These are phyloP conservation scores for Rhinolophus sinicus DNA, from an alignment of 2,113 vertebrate species.

Conservation along the genomic window DNA sequence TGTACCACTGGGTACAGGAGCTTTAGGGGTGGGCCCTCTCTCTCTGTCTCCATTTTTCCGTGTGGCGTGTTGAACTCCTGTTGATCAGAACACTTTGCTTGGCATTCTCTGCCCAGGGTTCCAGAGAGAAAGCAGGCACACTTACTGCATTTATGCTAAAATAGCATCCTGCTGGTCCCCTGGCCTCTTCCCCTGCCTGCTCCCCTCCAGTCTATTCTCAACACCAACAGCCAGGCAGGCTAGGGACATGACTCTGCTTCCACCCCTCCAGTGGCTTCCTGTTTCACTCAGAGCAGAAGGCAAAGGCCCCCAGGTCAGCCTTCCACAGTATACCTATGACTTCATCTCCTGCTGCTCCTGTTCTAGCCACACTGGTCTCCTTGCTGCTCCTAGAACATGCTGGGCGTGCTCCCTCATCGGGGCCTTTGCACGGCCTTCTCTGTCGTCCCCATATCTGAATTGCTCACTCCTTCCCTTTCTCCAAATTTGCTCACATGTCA, in stretches of 20 bases:
- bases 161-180: background rate
- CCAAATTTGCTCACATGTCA: background rate
- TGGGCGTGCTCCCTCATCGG: background rate
- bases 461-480: background rate
- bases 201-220: background rate
- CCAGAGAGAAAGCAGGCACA: background rate
- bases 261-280: background rate
- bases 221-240: background rate
- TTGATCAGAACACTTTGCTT: background rate
- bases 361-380: background rate
- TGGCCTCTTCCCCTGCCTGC: background rate
- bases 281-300: background rate
- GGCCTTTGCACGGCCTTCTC: background rate
- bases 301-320: background rate
- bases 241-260: background rate
- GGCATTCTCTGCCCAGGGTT: background rate
- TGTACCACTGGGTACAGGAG: background rate
- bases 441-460: background rate
- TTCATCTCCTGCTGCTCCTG: background rate
- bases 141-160: background rate
- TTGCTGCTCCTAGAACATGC: background rate
- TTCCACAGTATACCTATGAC: accelerated
- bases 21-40: background rate
- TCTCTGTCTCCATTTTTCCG: background rate
- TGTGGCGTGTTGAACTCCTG: background rate